Base-by-base conservation (phyloP, 2,888 invertebrate species). In the Tetheella fluctuosa region DNA sequence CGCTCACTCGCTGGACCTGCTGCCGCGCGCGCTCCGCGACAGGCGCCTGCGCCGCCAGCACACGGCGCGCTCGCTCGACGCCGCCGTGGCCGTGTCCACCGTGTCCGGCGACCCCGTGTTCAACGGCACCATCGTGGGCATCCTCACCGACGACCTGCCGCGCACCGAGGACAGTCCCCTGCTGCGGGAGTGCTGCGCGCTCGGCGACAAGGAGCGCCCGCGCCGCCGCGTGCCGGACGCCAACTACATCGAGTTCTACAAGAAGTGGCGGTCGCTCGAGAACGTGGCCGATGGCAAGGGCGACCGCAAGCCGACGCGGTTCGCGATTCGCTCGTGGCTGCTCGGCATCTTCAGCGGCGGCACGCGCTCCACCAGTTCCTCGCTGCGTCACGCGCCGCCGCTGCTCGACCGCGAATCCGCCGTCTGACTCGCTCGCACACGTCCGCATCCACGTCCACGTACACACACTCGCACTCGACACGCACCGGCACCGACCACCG, bases 191-290 rank as follows among this genome's bases (percentile, higher is more conserved):
- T 81, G 83, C 72, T 89, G 90, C 74, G 79, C 90, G 48, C 82
- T 84, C 76, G 84, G 85, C 77, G 87, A 89, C 64, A 79, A 83
- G 65, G 90, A 89, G 34, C 86, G 88, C 54, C 79, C 86, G 64
- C 87, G 88, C 56, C 82, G 86, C 65, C 90, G 90, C 76, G 86
- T 85, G 48, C 84, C 85, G 70, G 91, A 92, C 73, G 77, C 88
- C 6, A 86, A 87, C 70, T 91, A 91, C 77, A 91, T 93, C 57
- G 88, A 94, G 79, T 90, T 93, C 72, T 94, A 94, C 70, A 96
- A 96, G 86, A 94, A 96, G 78, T 97, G 97, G 96, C 95, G 95
- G 74, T 97, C 97, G 55, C 91, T 97, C 58, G 97, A 97, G 87
- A 95, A 95, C 68, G 94, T 97, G 55, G 85, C 86, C 42, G 91